Evolutionary conservation across 2,113 vertebrate species (phyloP).

Genomic region (Alligator sinensis): DNA sequence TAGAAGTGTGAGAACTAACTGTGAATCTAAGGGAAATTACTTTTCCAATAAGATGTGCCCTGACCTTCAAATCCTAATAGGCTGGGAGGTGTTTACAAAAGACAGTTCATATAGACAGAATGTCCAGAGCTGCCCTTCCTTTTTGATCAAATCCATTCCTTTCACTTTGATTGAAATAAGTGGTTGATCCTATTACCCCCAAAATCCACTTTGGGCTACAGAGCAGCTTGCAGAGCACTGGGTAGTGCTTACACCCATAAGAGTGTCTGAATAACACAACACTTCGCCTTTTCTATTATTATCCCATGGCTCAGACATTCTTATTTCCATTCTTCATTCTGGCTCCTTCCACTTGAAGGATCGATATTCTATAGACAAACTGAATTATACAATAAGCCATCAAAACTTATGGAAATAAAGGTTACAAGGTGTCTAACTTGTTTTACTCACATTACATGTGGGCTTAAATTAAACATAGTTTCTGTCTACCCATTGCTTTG

Average conservation of each 20-base stretch:
- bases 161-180: neutral
- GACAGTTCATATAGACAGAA: neutral
- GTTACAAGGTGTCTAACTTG: neutral
- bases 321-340: slow-evolving; percentile 1
- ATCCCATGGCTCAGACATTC: neutral
- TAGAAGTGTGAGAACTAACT: neutral
- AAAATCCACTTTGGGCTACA: neutral
- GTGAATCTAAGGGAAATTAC: neutral
- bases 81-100: neutral
- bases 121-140: neutral
- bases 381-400: neutral
- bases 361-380: slow-evolving; percentile 10
- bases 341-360: neutral
- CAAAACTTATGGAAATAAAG: neutral
- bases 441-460: neutral
- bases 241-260: neutral
- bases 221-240: neutral
- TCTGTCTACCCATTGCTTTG: neutral
- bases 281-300: slow-evolving; percentile 1
- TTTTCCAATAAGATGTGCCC: neutral
- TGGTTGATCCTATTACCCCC: neutral
- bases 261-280: neutral
- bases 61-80: slow-evolving; percentile 15
- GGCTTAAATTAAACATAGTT: neutral
- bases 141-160: neutral